Conservation (phyloP, 2,113 vertebrate species). For the Orthonyx spaldingii region DNA sequence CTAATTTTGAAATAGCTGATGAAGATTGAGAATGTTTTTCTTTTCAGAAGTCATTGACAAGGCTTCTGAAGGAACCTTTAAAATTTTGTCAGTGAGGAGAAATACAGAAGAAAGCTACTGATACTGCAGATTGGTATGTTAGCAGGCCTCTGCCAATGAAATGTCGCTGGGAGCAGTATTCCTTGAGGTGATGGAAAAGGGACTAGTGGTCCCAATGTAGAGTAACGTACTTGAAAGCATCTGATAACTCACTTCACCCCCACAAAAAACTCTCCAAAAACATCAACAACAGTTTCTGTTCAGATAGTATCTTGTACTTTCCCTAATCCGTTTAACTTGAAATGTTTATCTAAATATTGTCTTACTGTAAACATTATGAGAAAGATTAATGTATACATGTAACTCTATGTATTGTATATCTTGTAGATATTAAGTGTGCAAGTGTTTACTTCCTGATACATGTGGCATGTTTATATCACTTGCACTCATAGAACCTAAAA, state of each 20-base stretch:
- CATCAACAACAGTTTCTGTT: background rate
- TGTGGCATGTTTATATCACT: conserved; percentile 44
- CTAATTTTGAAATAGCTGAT: background rate
- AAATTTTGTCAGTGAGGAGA: background rate
- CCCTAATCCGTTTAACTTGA: conserved; percentile 19
- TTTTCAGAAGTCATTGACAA: background rate
- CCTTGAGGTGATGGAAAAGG: background rate
- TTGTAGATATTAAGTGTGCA: background rate
- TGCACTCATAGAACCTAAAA: conserved; percentile 17
- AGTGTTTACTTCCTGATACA: background rate
- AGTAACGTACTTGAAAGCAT: background rate
- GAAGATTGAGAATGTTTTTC: background rate
- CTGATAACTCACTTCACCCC: background rate
- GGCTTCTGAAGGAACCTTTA: background rate
- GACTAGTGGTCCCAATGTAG: background rate
- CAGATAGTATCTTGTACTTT: background rate
- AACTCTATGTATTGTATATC: background rate
- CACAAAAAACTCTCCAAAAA: background rate
- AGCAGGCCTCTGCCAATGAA: background rate
- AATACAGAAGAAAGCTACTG: background rate
- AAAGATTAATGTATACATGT: background rate
- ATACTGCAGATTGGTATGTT: background rate
- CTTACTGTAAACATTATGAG: background rate
- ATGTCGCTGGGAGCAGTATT: background rate
- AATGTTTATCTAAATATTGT: conserved; percentile 3